Percentiles rank a stretch among this genome's conserved stretches.
Evolutionary conservation across 2,797 vertebrate species (phyloP).

Genomic region (Pseudochirops cupreus): DNA sequence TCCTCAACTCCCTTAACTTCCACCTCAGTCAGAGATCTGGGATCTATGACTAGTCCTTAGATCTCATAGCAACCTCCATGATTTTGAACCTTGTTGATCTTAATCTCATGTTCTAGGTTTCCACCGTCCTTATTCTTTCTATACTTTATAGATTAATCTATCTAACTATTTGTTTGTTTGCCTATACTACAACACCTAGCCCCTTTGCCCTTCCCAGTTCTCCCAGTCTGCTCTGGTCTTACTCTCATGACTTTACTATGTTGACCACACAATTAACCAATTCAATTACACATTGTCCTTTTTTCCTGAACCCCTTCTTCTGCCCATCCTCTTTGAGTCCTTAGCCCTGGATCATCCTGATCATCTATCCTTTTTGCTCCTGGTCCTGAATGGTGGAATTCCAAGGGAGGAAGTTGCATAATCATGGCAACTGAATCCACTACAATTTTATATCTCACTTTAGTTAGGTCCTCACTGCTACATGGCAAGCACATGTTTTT

Average conservation of each 20-base stretch:
- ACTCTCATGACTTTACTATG: not conserved
- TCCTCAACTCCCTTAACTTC: not conserved
- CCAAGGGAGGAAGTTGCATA: not conserved
- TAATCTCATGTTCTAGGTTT: not conserved
- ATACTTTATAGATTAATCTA: not conserved
- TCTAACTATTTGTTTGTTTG: not conserved
- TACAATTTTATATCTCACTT: not conserved
- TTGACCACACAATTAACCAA: not conserved
- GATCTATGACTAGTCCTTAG: not conserved
- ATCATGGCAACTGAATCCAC: not conserved
- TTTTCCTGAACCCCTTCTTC: not conserved
- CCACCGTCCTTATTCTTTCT: not conserved
- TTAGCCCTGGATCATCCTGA: not conserved
- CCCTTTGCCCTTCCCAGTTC: not conserved
- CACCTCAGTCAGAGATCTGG: not conserved
- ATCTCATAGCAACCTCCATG: not conserved
- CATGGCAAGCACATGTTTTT: not conserved
- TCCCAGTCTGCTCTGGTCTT: not conserved
- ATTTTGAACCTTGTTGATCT: not conserved
- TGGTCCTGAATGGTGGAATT: not conserved
- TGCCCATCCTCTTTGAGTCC: not conserved
- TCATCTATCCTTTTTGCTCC: not conserved
- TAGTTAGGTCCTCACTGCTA: not conserved
- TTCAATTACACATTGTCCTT: not conserved
- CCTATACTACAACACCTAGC: not conserved